Conservation (phyloP, 2,113 vertebrate species). For the Chrysemys picta region DNA sequence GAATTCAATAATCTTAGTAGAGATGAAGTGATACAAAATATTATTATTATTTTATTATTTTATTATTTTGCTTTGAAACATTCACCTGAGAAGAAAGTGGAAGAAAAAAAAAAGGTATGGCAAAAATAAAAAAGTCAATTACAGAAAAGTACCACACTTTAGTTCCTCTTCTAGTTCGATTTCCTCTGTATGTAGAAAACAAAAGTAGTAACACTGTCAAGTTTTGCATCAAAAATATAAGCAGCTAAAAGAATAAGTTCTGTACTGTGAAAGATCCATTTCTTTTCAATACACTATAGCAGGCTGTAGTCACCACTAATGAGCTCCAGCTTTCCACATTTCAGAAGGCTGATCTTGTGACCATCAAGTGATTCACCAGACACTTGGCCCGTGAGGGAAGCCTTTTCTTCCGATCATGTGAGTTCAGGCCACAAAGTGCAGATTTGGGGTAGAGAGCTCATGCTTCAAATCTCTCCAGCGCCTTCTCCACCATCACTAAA, state of each 20-base stretch:
- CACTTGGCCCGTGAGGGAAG: conserved; percentile 35
- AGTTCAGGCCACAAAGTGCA: conserved; percentile 44
- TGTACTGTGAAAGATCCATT: conserved; percentile 43
- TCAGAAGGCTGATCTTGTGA: conserved; percentile 33
- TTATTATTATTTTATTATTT: not conserved
- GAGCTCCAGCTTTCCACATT: conserved; percentile 40
- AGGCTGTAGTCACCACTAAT: conserved; percentile 9
- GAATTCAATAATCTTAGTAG: conserved; percentile 28
- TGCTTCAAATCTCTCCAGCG: conserved; percentile 44
- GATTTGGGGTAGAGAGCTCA: not conserved
- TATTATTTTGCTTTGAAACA: not conserved
- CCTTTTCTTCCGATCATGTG: conserved; percentile 44
- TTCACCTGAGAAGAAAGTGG: not conserved
- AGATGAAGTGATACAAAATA: conserved; percentile 4
- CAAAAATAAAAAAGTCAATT: not conserved
- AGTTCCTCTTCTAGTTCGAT: conserved; percentile 6
- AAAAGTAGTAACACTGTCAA: not conserved
- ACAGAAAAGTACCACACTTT: not conserved
- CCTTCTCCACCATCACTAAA: conserved; percentile 26
- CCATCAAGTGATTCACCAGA: conserved; percentile 64
- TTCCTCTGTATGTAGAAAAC: not conserved
- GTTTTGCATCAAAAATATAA: conserved; percentile 11
- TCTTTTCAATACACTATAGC: not conserved
- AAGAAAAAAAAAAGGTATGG: rapidly evolving
- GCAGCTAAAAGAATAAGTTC: not conserved